Base-by-base conservation (phyloP, 1,140 invertebrate species). In the Drosophila kepulauana region DNA sequence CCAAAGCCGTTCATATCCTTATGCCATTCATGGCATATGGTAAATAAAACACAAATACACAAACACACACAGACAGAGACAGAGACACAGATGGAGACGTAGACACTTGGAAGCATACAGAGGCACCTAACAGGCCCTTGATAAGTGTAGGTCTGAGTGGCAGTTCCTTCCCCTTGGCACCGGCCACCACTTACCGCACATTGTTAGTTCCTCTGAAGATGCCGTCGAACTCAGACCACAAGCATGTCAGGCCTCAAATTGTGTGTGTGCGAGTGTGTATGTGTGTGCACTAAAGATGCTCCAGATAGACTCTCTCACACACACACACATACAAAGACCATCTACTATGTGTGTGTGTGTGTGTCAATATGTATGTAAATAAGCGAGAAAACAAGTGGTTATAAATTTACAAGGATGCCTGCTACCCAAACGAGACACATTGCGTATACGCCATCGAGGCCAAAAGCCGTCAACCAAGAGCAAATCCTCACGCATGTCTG, bases 341-440 rank as follows among this genome's bases (percentile, higher is more conserved):
- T 35, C 57, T 25, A 48, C 54, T 56, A 13, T 54, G 30, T 54
- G 51, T 54, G 8, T 56, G 30, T 38, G 33, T 72, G 59, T 79
- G 67, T 82, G 82, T 87, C 79, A 82, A 88, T 82, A 87, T 88
- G 84, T 87, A 87, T 87, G 84, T 87, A 87, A 87, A 87, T 87
- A 88, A 78, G 79, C 84, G 85, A 73, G 69, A 88, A 82, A 87
- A 87, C 82, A 87, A 87, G 82, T 87, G 82, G 82, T 87, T 87
- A 87, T 87, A 87, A 82, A 87, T 87, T 87, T 87, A 76, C 76
- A 87, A 82, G 72, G 79, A 79, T 77, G 73, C 75, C 33, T 58
- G 56, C 28, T 69, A 41, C 54, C 41, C 45, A 30, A 74, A 68
- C 72, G 30, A 66, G 38, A 38, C 43, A 25, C 72, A 81, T 85